phyloP scores from a whole-genome alignment of 2,888 invertebrate species.

The Slavum lentiscoides region DNA sequence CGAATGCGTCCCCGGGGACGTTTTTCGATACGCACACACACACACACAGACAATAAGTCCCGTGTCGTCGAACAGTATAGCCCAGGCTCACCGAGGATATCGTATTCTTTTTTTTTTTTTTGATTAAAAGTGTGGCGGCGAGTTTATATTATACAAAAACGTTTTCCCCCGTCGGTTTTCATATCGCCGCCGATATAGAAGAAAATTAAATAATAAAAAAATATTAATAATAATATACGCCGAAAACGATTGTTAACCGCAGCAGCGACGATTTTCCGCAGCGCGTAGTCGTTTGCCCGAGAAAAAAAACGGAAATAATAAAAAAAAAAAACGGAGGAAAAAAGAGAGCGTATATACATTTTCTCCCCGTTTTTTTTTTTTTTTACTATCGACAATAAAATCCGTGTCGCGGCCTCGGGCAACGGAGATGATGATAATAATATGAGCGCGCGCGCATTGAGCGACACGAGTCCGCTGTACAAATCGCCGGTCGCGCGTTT shows the following conservation, averaged over 20 bases:
- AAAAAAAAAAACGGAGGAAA: not conserved
- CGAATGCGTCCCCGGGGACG: slow-evolving; percentile 44
- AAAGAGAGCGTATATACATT: slow-evolving; percentile 13
- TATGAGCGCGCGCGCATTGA: not conserved
- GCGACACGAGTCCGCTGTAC: slow-evolving; percentile 1
- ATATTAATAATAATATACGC: not conserved
- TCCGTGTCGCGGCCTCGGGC: slow-evolving; percentile 3
- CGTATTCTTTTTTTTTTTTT: not conserved
- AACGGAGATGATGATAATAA: not conserved
- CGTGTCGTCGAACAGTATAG: too few species aligned
- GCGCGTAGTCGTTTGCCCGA: too few species aligned
- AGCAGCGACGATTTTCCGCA: not conserved
- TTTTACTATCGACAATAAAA: slow-evolving; percentile 48
- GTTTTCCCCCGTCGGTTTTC: not conserved
- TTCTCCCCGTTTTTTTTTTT: not conserved
- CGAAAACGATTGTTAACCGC: not conserved
- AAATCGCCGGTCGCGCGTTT: slow-evolving; percentile 49
- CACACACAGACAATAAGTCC: too few species aligned
- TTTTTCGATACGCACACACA: not conserved
- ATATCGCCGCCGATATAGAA: not conserved
- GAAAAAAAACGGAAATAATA: too few species aligned
- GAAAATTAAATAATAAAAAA: too few species aligned
- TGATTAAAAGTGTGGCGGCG: slow-evolving; percentile 27
- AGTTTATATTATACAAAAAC: slow-evolving; percentile 21
- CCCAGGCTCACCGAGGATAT: not conserved